These are phyloP conservation scores for Pteropus rufus DNA, from an alignment of 2,797 vertebrate species.

Conservation along the genomic window DNA sequence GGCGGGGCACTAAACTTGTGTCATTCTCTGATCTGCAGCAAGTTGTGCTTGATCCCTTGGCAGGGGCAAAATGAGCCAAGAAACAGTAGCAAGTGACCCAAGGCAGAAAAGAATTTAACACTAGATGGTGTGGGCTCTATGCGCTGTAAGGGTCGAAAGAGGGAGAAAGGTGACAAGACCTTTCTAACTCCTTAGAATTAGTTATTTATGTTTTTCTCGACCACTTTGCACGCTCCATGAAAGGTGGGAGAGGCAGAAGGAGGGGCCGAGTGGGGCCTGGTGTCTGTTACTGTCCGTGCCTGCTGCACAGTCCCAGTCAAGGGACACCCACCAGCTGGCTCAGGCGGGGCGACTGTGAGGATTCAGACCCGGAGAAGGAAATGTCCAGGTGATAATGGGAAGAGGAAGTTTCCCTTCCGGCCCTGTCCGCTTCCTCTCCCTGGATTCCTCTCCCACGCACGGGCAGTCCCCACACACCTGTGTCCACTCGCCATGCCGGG, in stretches of 20 bases:
- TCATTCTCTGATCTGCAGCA: not conserved
- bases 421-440: constrained; percentile 11
- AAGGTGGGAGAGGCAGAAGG: not conserved
- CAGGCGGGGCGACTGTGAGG: not conserved
- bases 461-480: constrained; percentile 49
- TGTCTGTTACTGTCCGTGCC: not conserved
- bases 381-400: not conserved
- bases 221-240: not conserved
- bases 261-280: not conserved
- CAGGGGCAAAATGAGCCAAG: not conserved
- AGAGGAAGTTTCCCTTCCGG: constrained; percentile 53
- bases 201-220: not conserved
- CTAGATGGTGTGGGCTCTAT: not conserved
- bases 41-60: not conserved
- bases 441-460: constrained; percentile 59
- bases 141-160: not conserved
- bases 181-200: not conserved
- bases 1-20: not conserved
- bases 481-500: not conserved
- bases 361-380: not conserved
- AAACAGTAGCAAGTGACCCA: not conserved
- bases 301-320: not conserved
- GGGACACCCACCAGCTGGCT: not conserved
- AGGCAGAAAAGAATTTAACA: not conserved
- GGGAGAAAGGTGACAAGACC: too few species aligned